A percentile compares a stretch with the other conserved stretches of the same genome.
Evolutionary conservation across 2,113 vertebrate species (phyloP).

Genomic region (Notothenia rossii): DNA sequence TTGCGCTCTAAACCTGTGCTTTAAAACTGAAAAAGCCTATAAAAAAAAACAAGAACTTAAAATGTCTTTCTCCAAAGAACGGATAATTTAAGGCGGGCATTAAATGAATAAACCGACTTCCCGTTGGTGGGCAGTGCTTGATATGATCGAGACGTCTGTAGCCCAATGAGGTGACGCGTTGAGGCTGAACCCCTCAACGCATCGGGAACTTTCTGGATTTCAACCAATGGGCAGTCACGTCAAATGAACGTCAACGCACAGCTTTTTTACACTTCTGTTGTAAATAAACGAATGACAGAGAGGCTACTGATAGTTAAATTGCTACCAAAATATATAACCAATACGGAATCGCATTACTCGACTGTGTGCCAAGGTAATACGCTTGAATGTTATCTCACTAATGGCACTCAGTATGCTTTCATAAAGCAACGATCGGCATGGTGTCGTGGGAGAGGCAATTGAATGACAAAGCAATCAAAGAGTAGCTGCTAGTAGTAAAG

Average conservation of each 20-base stretch:
- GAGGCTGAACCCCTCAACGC: constrained; percentile 56
- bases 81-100: background rate
- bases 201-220: constrained; percentile 64
- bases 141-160: constrained; percentile 44
- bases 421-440: background rate
- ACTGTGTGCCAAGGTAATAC: constrained; percentile 63
- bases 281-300: constrained; percentile 85
- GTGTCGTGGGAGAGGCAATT: constrained; percentile 24
- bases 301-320: constrained; percentile 46
- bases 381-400: background rate
- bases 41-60: accelerated
- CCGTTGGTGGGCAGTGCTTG: constrained; percentile 5
- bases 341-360: constrained; percentile 20
- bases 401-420: background rate
- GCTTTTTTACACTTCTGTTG: constrained; percentile 67
- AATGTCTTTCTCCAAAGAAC: accelerated
- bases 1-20: background rate
- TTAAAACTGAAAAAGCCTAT: background rate
- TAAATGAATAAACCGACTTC: background rate
- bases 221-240: constrained; percentile 77
- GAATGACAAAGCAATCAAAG: constrained; percentile 69
- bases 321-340: constrained; percentile 31
- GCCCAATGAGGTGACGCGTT: constrained; percentile 59
- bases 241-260: constrained; percentile 29
- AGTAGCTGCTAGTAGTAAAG: constrained; percentile 65